Base-by-base conservation (phyloP, 2,888 invertebrate genomes). In the Limnephilus auricula region DNA sequence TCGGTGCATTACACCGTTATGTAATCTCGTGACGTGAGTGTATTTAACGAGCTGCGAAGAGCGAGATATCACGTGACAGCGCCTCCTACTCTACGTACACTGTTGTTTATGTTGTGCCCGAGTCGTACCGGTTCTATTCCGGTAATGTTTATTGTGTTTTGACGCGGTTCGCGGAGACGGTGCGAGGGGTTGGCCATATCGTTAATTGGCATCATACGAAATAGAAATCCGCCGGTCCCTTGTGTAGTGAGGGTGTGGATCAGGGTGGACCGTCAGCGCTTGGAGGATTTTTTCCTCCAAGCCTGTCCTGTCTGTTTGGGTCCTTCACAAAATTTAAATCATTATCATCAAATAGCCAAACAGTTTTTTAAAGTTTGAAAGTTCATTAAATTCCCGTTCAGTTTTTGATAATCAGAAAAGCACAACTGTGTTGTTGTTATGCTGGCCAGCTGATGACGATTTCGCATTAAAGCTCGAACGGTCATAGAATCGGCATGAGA, bases 41-140 rank as follows among this genome's bases (percentile, higher is more conserved):
- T 65, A 65, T 65, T 65, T 65, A 65, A 65, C 65, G 65, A 65
- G 65, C 65, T 65, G 65, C n/a, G 65, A 65, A 65, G 65, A 65
- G 65, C n/a, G 65, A 9, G 9, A n/a, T 65, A 65, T 65, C 65
- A 65, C 65, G 65, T 65, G 65, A 65, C 25, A 25, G 25, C 65
- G 65, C 6, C 65, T 65, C 50, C 50, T 50, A 3, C 50, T 15
- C 15, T 5, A 1, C 5, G 25, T n/a, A 65, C 65, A 25, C 25
- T 5, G 65, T 65, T 65, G 25, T 65, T 65, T 13, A 45, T 45
- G 18, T 65, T 65, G 18, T 18, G 25, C 50, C 50, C 50, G 50
- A 65, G 50, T 65, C n/a, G 25, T 65, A 65, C 65, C n/a, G 65
- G 65, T 65, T 65, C 65, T 65, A 65, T 65, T 65, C 65, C 65